phyloP scores from a whole-genome alignment of 2,888 invertebrate genomes.

The Entomobrya multifasciata region DNA sequence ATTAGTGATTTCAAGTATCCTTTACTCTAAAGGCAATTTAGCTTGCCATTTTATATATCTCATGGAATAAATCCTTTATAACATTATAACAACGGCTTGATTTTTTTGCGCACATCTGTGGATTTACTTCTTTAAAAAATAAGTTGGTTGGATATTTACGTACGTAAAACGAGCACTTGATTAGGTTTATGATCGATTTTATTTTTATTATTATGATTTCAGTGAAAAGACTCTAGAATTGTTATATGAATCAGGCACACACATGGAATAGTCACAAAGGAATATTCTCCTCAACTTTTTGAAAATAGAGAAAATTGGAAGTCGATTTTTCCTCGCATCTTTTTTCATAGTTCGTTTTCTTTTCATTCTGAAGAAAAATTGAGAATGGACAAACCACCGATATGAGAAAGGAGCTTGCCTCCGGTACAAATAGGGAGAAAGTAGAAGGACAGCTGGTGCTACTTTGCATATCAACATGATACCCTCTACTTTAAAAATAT shows the following conservation, averaged over 20 bases:
- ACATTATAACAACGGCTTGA: not conserved
- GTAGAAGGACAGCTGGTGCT: constrained; percentile 46
- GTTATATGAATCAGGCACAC: constrained; percentile 35
- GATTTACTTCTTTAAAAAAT: not conserved
- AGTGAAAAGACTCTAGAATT: not conserved
- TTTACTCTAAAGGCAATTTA: too few relatives aligned
- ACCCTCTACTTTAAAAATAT: too few relatives aligned
- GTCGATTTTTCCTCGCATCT: not conserved
- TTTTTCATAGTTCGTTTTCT: not conserved
- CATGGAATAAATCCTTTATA: not conserved
- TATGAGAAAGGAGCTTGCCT: not conserved
- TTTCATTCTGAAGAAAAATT: not conserved
- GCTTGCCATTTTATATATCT: too few relatives aligned
- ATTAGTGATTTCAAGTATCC: too few relatives aligned
- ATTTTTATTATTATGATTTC: constrained; percentile 41
- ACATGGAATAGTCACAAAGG: too few relatives aligned
- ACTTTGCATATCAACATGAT: constrained; percentile 41
- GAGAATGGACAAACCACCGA: constrained; percentile 8
- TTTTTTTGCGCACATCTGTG: constrained; percentile 10
- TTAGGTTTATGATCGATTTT: constrained; percentile 53
- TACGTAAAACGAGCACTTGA: not conserved
- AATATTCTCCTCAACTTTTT: constrained; percentile 1
- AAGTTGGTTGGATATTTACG: not conserved
- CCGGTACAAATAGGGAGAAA: constrained; percentile 18
- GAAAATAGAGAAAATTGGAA: not conserved